A percentile compares a stretch with the other conserved stretches of the same genome.
Evolutionary conservation across 2,113 vertebrate genomes (phyloP).

Genomic region (Danionella cerebrum): DNA sequence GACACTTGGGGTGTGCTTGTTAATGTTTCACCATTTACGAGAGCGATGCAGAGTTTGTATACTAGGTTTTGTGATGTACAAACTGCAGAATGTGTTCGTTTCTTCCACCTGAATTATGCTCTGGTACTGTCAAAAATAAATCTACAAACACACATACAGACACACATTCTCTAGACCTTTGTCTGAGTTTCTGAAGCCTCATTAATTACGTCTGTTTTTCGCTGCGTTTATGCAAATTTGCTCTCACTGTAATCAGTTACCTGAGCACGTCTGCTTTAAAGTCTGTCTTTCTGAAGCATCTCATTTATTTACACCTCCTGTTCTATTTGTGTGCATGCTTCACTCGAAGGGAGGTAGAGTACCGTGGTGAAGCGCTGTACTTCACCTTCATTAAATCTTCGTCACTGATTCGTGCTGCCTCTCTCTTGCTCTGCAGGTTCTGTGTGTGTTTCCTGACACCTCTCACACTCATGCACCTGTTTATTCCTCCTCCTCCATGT

Average conservation of each 20-base stretch:
- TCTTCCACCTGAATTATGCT: no score
- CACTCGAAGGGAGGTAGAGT: constrained; percentile 11
- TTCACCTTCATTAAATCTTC: constrained; percentile 39
- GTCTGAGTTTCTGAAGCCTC: neutral
- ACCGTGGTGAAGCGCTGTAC: constrained; percentile 31
- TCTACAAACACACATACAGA: no score
- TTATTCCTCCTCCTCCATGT: neutral
- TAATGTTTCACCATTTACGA: no score
- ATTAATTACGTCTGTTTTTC: no score
- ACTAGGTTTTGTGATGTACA: no score
- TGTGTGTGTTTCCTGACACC: neutral
- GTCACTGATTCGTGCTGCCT: constrained; percentile 34
- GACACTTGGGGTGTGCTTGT: no score
- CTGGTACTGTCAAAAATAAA: no score
- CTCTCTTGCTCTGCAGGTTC: neutral
- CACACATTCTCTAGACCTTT: neutral
- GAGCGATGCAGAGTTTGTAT: no score
- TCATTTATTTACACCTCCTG: neutral
- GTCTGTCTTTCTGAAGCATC: neutral
- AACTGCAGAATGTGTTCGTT: no score
- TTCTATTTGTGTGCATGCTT: neutral
- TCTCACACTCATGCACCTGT: neutral
- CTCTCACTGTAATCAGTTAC: constrained; percentile 61
- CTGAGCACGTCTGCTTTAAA: constrained; percentile 37
- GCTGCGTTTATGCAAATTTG: constrained; percentile 41